Conservation (phyloP, 2,113 vertebrate genomes). For the Tursiops truncatus region DNA sequence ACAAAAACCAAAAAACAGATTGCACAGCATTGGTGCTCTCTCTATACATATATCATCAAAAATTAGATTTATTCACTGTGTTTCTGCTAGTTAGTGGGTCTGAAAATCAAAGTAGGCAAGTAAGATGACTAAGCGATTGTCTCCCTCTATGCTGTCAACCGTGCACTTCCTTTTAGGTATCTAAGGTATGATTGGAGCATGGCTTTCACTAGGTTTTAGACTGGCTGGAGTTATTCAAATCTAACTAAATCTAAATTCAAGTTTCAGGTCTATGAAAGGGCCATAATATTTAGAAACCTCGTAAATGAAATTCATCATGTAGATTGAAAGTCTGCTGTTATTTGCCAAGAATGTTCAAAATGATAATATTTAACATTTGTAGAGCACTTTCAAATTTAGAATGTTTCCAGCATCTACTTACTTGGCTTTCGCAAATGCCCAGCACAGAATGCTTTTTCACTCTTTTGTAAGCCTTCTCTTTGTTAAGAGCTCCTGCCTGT, state of each 20-base stretch:
- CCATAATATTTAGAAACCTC: not conserved
- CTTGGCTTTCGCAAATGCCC: not conserved
- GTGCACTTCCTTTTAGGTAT: not conserved
- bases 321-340: not conserved
- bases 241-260: not conserved
- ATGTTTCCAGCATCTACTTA: not conserved
- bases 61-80: not conserved
- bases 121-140: not conserved
- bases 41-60: not conserved
- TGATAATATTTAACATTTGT: not conserved
- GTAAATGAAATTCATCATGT: not conserved
- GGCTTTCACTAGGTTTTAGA: not conserved
- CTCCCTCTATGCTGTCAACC: not conserved
- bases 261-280: not conserved
- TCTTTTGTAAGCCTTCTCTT: not conserved
- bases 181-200: not conserved
- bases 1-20: not conserved
- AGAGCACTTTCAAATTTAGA: not conserved
- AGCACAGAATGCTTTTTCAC: not conserved
- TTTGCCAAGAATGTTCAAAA: not conserved
- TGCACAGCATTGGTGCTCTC: not conserved
- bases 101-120: conserved; percentile 2
- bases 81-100: not conserved
- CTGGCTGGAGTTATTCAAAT: not conserved
- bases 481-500: not conserved